Base-by-base conservation (phyloP, 2,888 invertebrate genomes). In the Amphipoea lucens region DNA sequence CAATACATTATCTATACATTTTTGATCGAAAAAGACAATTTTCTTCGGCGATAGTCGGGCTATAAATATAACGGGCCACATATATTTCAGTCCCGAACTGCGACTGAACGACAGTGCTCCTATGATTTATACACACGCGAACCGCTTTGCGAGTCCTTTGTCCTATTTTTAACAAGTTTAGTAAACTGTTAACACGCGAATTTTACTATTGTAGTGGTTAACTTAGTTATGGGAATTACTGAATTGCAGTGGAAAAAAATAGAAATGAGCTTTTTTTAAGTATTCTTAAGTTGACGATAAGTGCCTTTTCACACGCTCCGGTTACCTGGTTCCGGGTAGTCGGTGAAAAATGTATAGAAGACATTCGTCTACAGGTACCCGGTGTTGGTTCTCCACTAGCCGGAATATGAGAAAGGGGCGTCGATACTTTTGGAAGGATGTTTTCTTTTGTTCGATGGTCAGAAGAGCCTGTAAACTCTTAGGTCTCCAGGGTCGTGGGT, bases 81-180 rank as follows among this genome's bases (percentile, higher is more conserved):
- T 94, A 94, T 95, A 94, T 95, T 93, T 92, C 86, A 90, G 90
- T 92, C 90, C 84, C 89, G 90, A 92, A 91, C 93, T 93, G 92
- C 93, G 91, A 91, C 92, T 94, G 93, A 95, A 92, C 91, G 94
- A 93, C 93, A 92, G 90, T 85, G 87, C 86, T 75, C 87, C 79
- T 91, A 92, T 94, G 94, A 95, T 94, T 95, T 94, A 94, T 92
- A 89, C 73, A 86, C 90, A 91, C 90, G 92, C 91, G 88, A 92
- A 84, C 73, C 81, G 72, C 82, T 88, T 90, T 90, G 86, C 89
- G 84, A 81, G 87, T 89, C 85, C 57, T 75, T 67, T 74, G 74
- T 85, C 70, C 63, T 78, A 80, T 88, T 81, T 76, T 82, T 70
- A 79, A 85, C 54, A 78, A 78, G 69, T 85, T 79, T 71, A 23